A percentile compares a stretch with the other conserved stretches of the same genome.
Evolutionary conservation across 2,113 vertebrate genomes (phyloP).

Genomic region (Dendrocopos noguchii): DNA sequence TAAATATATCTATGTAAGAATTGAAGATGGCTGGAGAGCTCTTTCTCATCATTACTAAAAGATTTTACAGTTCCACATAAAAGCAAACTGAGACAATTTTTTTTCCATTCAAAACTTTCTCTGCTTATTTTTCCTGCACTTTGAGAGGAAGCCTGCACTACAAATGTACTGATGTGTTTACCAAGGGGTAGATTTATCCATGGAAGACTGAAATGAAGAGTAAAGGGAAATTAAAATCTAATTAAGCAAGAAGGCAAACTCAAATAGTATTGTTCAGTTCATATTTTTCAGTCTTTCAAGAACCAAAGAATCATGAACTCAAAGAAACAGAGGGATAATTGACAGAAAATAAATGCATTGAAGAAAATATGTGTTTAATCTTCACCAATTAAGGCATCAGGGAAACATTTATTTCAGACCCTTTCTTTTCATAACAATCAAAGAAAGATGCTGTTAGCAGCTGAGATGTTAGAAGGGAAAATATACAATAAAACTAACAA

Average conservation of each 20-base stretch:
- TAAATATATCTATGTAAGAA: neutral
- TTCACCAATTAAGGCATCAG: neutral
- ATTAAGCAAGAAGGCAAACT: neutral
- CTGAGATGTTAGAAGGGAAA: neutral
- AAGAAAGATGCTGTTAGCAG: neutral
- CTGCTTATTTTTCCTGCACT: neutral
- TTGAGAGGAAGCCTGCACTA: neutral
- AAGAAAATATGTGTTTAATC: neutral
- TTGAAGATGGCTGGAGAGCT: neutral
- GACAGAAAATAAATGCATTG: neutral
- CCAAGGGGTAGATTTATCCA: neutral
- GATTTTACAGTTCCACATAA: neutral
- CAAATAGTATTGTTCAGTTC: neutral
- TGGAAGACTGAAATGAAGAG: neutral
- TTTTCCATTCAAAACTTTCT: neutral
- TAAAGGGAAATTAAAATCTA: neutral
- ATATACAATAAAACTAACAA: neutral
- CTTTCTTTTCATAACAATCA: neutral
- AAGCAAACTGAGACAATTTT: neutral
- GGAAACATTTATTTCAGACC: neutral
- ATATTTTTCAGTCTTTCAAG: neutral
- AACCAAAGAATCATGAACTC: neutral
- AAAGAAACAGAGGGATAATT: neutral
- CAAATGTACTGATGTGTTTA: neutral
- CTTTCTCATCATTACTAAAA: neutral